A percentile compares a stretch with the other conserved stretches of the same genome.
Conservation (phyloP, 1,140 invertebrate genomes). For the Cheumatopsyche charites region DNA sequence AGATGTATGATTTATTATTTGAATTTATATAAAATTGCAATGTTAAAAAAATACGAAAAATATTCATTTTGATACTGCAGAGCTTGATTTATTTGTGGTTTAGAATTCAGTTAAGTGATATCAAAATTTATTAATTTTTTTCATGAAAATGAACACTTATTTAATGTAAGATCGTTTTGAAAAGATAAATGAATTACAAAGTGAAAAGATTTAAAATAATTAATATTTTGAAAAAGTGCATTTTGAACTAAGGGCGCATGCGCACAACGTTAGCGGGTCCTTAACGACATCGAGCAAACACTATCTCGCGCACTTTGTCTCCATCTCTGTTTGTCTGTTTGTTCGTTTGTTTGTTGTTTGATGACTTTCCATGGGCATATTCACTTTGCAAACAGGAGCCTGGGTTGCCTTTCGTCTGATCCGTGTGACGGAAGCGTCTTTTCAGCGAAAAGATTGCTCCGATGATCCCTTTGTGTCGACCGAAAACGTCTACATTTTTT, state of each 20-base stretch:
- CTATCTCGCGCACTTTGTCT: constrained; percentile 45
- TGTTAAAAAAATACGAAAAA: no score
- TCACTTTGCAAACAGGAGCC: constrained; percentile 35
- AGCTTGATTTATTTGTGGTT: no score
- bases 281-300: constrained; percentile 47
- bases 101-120: constrained; percentile 4
- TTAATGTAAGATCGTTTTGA: no score
- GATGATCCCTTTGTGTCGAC: background rate
- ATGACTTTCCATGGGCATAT: constrained; percentile 31
- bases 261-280: background rate
- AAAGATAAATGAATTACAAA: no score
- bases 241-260: no score
- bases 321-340: constrained; percentile 36
- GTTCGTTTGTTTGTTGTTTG: constrained; percentile 38
- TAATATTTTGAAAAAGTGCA: no score
- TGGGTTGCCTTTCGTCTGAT: constrained; percentile 25
- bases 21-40: no score
- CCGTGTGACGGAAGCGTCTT: constrained; percentile 36
- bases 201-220: background rate
- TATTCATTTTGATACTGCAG: no score
- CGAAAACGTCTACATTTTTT: no score
- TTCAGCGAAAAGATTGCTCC: constrained; percentile 41
- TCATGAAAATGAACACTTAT: no score
- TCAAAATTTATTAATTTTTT: no score
- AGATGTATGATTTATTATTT: no score